phyloP scores from a whole-genome alignment of 2,888 invertebrate species.

The Amphipoea oculea region DNA sequence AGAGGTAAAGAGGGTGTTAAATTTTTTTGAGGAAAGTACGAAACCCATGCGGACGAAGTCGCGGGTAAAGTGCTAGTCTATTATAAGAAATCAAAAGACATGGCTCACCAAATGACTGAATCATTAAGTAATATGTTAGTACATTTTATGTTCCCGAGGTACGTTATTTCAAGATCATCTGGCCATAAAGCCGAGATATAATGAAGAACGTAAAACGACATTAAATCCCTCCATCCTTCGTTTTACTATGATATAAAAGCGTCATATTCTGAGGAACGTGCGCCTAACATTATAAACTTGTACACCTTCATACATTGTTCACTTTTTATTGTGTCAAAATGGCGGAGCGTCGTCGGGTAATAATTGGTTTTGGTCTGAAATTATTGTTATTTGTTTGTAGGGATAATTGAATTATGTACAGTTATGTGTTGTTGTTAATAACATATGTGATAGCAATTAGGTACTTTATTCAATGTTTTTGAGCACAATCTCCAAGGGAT shows the following conservation, averaged over 20 bases:
- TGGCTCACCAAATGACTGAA: not conserved
- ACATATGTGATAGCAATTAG: not conserved
- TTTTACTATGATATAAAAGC: slow-evolving; percentile 45
- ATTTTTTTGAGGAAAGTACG: no score
- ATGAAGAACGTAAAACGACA: slow-evolving; percentile 53
- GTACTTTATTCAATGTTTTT: slow-evolving; percentile 5
- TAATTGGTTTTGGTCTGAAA: slow-evolving; percentile 8
- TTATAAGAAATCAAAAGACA: not conserved
- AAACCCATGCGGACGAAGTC: no score
- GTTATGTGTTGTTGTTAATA: slow-evolving; percentile 12
- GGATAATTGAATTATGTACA: slow-evolving; percentile 4
- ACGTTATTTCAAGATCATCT: slow-evolving; percentile 43
- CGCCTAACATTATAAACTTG: slow-evolving; percentile 37
- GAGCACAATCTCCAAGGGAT: no score
- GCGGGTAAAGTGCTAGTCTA: no score
- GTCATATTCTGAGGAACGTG: slow-evolving; percentile 10
- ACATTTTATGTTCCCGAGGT: slow-evolving; percentile 17
- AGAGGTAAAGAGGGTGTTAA: no score
- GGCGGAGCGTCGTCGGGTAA: slow-evolving; percentile 14
- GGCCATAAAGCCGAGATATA: slow-evolving; percentile 48
- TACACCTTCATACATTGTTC: slow-evolving; percentile 35
- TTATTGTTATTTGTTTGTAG: slow-evolving; percentile 7
- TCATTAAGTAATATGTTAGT: not conserved
- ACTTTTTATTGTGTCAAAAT: slow-evolving; percentile 33
- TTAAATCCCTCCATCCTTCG: slow-evolving; percentile 16